Evolutionary conservation across 2,113 vertebrate genomes (phyloP).

Genomic region (Todiramphus saurophagus): DNA sequence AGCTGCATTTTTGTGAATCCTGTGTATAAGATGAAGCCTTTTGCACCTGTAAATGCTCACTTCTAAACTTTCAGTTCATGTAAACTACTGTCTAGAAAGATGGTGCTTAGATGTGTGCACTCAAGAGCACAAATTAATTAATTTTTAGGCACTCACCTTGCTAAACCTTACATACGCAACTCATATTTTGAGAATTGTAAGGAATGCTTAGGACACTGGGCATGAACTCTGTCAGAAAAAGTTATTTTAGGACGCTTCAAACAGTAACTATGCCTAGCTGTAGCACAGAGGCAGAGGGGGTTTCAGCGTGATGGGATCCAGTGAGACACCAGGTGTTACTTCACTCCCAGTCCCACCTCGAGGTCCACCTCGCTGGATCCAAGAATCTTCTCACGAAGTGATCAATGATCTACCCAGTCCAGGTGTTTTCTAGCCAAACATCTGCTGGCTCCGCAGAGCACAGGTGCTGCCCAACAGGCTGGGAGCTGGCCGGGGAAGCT

Average conservation of each 20-base stretch:
- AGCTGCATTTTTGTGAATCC: background rate
- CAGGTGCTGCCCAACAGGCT: background rate
- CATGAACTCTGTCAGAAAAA: background rate
- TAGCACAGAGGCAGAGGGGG: rapidly evolving
- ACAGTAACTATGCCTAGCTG: background rate
- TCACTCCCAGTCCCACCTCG: background rate
- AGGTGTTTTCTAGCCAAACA: background rate
- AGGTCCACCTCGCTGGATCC: background rate
- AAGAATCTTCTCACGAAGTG: background rate
- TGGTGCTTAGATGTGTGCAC: background rate
- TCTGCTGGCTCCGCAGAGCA: background rate
- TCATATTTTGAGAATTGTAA: background rate
- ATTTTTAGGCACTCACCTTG: background rate
- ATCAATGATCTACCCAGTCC: background rate
- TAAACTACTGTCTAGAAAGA: background rate
- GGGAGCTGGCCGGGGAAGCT: background rate
- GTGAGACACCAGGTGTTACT: background rate
- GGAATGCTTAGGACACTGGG: background rate
- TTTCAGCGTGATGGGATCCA: background rate
- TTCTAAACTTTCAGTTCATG: background rate
- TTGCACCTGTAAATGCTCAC: background rate
- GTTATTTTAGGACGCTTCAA: background rate
- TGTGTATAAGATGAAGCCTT: background rate
- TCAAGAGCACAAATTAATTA: background rate
- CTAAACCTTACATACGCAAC: background rate